Conservation (phyloP, 2,797 vertebrate genomes). For the Rhyacichthys aspro region DNA sequence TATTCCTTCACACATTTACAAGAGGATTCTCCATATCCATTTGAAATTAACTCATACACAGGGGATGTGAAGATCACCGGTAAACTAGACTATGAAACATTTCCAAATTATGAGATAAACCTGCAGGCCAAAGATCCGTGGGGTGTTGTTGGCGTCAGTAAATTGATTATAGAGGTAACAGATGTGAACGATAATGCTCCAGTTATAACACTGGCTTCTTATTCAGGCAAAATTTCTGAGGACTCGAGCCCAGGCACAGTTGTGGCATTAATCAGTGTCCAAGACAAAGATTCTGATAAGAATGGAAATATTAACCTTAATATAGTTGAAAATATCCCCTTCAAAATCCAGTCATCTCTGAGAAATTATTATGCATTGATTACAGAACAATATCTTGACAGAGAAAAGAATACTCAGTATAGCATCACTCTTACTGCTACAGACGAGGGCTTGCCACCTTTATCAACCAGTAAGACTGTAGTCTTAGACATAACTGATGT, state of each 20-base stretch:
- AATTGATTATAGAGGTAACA: slow-evolving; percentile 73
- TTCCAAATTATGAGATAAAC: slow-evolving; percentile 70
- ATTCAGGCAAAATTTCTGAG: slow-evolving; percentile 61
- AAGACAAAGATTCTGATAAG: slow-evolving; percentile 79
- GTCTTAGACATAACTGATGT: slow-evolving; percentile 64
- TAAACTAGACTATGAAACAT: slow-evolving; percentile 60
- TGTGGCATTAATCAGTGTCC: slow-evolving; percentile 80
- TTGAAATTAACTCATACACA: slow-evolving; percentile 42
- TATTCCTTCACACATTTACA: slow-evolving; percentile 67
- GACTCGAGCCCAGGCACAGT: slow-evolving; percentile 67
- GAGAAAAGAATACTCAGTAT: slow-evolving; percentile 70
- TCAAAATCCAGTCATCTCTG: slow-evolving; percentile 76
- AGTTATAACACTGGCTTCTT: slow-evolving; percentile 70
- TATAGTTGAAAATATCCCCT: slow-evolving; percentile 71
- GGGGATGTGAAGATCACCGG: slow-evolving; percentile 55
- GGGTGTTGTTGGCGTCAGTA: slow-evolving; percentile 64
- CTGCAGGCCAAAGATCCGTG: slow-evolving; percentile 80
- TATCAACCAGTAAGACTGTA: slow-evolving; percentile 49
- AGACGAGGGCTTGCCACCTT: slow-evolving; percentile 57
- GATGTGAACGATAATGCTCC: slow-evolving; percentile 85
- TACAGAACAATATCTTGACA: slow-evolving; percentile 67
- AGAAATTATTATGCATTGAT: slow-evolving; percentile 82
- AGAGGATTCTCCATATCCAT: slow-evolving; percentile 35
- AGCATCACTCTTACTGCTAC: slow-evolving; percentile 78
- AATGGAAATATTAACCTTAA: slow-evolving; percentile 78